Percentiles rank a stretch among this genome's conserved stretches.
Conservation (phyloP, 1,140 invertebrate species). For the Drosophila truncata region DNA sequence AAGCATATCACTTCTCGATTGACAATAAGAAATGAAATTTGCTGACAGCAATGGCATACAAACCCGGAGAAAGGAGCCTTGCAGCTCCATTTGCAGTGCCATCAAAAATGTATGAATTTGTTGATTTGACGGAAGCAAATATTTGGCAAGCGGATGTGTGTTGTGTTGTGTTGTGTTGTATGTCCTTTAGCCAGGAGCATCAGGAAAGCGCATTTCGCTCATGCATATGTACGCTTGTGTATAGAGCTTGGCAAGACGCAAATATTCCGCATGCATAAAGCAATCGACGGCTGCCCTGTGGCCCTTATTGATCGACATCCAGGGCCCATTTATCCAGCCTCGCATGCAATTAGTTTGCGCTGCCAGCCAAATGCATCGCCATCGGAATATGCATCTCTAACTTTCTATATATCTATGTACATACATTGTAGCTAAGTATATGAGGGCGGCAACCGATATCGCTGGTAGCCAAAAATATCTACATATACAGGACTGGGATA, state of each 20-base stretch:
- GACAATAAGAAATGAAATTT: conserved; percentile 67
- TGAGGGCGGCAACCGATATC: conserved; percentile 33
- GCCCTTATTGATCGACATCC: conserved; percentile 26
- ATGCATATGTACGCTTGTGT: background rate
- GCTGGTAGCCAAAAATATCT: conserved; percentile 24
- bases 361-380: conserved; percentile 28
- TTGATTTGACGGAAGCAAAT: conserved; percentile 79
- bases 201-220: conserved; percentile 32
- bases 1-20: conserved; percentile 66
- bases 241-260: conserved; percentile 28
- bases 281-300: conserved; percentile 28
- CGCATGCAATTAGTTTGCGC: conserved; percentile 56
- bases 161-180: conserved; percentile 28
- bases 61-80: conserved; percentile 17
- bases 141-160: conserved; percentile 66
- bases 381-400: background rate
- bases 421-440: conserved; percentile 1
- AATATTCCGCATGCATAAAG: conserved; percentile 42
- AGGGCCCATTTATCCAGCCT: conserved; percentile 24
- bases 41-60: conserved; percentile 45
- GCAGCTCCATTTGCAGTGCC: conserved; percentile 61
- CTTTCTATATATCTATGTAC: too few species aligned
- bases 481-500: background rate
- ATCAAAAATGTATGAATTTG: conserved; percentile 78
- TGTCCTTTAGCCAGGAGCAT: conserved; percentile 32